Evolutionary conservation across 2,113 vertebrate species (phyloP).

Genomic region (Caretta caretta): DNA sequence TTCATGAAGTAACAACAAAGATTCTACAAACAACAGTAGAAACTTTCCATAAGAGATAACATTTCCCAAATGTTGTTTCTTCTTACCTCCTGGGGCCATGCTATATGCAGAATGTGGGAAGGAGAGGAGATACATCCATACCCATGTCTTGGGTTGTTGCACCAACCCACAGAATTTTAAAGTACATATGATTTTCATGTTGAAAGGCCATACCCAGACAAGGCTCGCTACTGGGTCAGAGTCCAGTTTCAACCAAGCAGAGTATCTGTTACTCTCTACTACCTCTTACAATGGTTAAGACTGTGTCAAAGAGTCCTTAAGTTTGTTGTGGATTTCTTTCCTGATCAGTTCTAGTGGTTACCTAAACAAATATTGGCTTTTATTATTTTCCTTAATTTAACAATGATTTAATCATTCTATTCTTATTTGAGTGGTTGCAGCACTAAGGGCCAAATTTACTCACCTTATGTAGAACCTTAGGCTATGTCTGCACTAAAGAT

Average conservation of each 20-base stretch:
- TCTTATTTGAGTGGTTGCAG: not conserved
- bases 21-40: not conserved
- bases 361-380: too few relatives aligned
- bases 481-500: too few relatives aligned
- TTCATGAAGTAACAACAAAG: not conserved
- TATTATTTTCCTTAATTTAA: not conserved
- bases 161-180: not conserved
- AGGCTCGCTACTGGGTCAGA: not conserved
- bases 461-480: not conserved
- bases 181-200: not conserved
- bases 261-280: not conserved
- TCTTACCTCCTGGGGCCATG: not conserved
- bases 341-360: too few relatives aligned
- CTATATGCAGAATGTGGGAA: not conserved
- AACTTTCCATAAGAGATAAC: rapidly evolving
- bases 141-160: rapidly evolving
- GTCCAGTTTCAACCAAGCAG: not conserved
- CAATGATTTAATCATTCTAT: not conserved
- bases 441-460: not conserved
- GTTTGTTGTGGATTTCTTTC: not conserved
- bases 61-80: not conserved
- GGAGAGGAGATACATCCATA: rapidly evolving
- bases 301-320: not conserved
- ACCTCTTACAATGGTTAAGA: not conserved
- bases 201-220: not conserved